Conservation (phyloP, 2,797 vertebrate species). For the Tiaroga cobitis region DNA sequence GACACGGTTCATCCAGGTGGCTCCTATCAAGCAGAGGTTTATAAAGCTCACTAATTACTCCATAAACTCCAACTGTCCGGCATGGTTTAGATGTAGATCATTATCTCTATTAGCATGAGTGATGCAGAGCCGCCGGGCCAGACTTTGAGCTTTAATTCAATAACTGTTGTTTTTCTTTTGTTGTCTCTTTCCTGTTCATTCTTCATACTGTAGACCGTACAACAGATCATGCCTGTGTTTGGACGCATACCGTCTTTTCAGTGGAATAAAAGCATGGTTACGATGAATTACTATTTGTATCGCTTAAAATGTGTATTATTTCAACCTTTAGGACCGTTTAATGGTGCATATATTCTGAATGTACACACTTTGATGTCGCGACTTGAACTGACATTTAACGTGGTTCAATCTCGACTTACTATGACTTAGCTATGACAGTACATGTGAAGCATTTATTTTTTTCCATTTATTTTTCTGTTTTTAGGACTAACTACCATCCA, state of each 20-base stretch:
- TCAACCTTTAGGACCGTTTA: background rate
- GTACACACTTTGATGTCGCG: background rate
- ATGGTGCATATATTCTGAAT: background rate
- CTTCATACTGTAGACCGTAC: background rate
- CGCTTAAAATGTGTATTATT: background rate
- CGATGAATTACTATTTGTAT: background rate
- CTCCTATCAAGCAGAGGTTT: slow-evolving; percentile 46
- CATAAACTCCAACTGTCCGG: slow-evolving; percentile 39
- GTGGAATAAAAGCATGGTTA: background rate
- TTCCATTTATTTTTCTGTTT: too few relatives aligned
- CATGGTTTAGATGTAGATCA: slow-evolving; percentile 33
- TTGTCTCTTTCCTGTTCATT: slow-evolving; percentile 7
- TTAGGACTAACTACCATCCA: background rate
- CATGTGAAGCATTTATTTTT: background rate
- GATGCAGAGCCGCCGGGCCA: background rate
- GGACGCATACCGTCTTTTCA: background rate
- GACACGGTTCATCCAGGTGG: slow-evolving; percentile 36
- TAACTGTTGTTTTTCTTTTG: slow-evolving; percentile 5
- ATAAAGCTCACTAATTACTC: slow-evolving; percentile 48
- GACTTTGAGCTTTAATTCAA: slow-evolving; percentile 2
- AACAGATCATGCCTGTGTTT: background rate
- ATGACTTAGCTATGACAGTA: background rate
- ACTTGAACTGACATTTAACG: background rate
- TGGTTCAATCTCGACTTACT: background rate
- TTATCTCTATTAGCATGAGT: slow-evolving; percentile 33